Percentiles rank a stretch among this genome's conserved stretches.
These are phyloP conservation scores for Cyprinodon variegatus DNA, from an alignment of 2,113 vertebrate species.

Conservation along the genomic window DNA sequence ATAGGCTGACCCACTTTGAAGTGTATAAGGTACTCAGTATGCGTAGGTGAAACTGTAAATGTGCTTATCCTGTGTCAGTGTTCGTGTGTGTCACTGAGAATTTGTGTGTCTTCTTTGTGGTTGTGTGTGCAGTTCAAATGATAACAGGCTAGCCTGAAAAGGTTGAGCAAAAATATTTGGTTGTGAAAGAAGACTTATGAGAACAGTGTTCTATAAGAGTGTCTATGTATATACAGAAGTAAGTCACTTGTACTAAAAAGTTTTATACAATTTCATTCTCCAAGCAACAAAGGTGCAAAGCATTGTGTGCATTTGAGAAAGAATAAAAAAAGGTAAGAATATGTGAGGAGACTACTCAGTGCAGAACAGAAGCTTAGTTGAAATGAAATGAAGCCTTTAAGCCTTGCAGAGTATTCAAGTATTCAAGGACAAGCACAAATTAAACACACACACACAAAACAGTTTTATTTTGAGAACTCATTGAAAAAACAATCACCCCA, in stretches of 20 bases:
- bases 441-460: conserved; percentile 19
- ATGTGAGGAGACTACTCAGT: conserved; percentile 34
- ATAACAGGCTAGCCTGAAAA: conserved; percentile 53
- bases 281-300: conserved; percentile 31
- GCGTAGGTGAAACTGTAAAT: conserved; percentile 69
- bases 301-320: background rate
- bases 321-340: conserved; percentile 14
- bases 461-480: conserved; percentile 14
- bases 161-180: conserved; percentile 60
- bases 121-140: conserved; percentile 56
- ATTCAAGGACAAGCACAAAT: conserved; percentile 63
- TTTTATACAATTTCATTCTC: conserved; percentile 17
- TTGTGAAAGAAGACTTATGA: conserved; percentile 43
- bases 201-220: conserved; percentile 20
- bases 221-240: conserved; percentile 19
- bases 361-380: conserved; percentile 60
- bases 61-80: conserved; percentile 67
- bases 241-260: conserved; percentile 31
- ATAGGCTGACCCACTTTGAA: conserved; percentile 69
- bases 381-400: conserved; percentile 65
- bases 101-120: conserved; percentile 52
- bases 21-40: conserved; percentile 59
- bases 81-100: conserved; percentile 31
- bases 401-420: conserved; percentile 59
- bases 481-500: conserved; percentile 43